Evolutionary conservation across 2,113 vertebrate genomes (phyloP), one percentile per base, ranked within the genome.

Genomic region (Zapornia atra): DNA sequence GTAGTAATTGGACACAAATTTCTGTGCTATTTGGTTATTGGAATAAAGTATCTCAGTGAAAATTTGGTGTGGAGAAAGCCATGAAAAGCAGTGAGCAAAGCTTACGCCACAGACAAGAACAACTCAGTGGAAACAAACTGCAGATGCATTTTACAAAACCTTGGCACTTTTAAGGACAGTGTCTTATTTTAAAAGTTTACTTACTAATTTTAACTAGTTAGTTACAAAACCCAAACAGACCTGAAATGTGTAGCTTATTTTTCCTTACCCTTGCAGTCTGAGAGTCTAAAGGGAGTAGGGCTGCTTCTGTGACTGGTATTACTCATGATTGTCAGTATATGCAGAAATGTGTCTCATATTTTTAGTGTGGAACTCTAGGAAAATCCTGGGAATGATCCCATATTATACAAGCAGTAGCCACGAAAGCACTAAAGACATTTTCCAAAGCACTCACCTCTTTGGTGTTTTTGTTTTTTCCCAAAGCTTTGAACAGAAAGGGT

Each of bases 151-250:
- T 80, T 20, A 4, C 36, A 80, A 76, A n/a, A 4, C 28, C 21
- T 77, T 60, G 46, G 10, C 19, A 10, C 28, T 88, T 10, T 40
- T 66, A 83, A 81, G 44, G 54, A 57, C 21, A 54, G 38, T 17
- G 38, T n/a, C 33, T 57, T 72, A 46, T 69, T 81, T 60, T 63
- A 71, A 72, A 91, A 65, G 89, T 64, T 95, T 88, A 90, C 90
- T 83, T 86, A 95, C 95, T 96, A 90, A 86, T 82, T 93, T 85
- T 68, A 92, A 92, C 63, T 70, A 19, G n/a, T 92, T 86, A 77
- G 68, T 93, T 90, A 77, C 11, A 76, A 96, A 90, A 92, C 12
- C 3, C 46, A 86, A 31, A 12, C 54, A 88, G 65, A 71, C 38
- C 40, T 63, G 60, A 94, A 91, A 73, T 40, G 53, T 9, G 21